phyloP scores from a whole-genome alignment of 1,140 invertebrate genomes.

The Whitmania pigra region DNA sequence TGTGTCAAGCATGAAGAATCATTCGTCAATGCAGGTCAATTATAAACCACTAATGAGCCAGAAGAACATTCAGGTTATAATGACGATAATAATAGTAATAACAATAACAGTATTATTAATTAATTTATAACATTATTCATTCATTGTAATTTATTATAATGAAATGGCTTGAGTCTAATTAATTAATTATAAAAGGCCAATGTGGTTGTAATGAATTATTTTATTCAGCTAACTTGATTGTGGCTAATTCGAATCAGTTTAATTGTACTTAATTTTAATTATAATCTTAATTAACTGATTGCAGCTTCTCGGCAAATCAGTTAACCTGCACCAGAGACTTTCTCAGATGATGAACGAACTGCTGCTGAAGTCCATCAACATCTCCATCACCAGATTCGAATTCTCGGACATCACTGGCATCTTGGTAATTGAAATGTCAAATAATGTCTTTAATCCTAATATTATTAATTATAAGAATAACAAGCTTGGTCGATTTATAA shows the following conservation, averaged over 20 bases:
- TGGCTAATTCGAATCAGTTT: too few relatives aligned
- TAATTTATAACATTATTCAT: too few relatives aligned
- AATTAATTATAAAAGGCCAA: too few relatives aligned
- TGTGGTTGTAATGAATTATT: too few relatives aligned
- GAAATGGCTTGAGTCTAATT: too few relatives aligned
- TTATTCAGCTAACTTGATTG: too few relatives aligned
- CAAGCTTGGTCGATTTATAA: too few relatives aligned
- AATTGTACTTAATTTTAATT: too few relatives aligned
- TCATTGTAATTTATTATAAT: too few relatives aligned
- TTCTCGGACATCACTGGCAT: slow-evolving; percentile 91
- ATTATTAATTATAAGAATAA: too few relatives aligned
- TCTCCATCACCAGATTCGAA: slow-evolving; percentile 88
- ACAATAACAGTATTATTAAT: not conserved
- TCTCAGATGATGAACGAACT: slow-evolving; percentile 89
- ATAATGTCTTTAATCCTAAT: too few relatives aligned
- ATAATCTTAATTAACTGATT: not conserved
- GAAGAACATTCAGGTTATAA: slow-evolving; percentile 20
- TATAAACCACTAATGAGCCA: slow-evolving; percentile 81
- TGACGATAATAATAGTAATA: too few relatives aligned
- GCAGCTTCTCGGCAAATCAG: slow-evolving; percentile 82
- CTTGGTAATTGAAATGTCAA: slow-evolving; percentile 43
- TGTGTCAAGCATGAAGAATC: not conserved
- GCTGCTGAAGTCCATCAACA: slow-evolving; percentile 84
- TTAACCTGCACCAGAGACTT: slow-evolving; percentile 90
- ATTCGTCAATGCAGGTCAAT: slow-evolving; percentile 56